Evolutionary conservation across 2,113 vertebrate species (phyloP).

Genomic region (Psilopogon haemacephalus): DNA sequence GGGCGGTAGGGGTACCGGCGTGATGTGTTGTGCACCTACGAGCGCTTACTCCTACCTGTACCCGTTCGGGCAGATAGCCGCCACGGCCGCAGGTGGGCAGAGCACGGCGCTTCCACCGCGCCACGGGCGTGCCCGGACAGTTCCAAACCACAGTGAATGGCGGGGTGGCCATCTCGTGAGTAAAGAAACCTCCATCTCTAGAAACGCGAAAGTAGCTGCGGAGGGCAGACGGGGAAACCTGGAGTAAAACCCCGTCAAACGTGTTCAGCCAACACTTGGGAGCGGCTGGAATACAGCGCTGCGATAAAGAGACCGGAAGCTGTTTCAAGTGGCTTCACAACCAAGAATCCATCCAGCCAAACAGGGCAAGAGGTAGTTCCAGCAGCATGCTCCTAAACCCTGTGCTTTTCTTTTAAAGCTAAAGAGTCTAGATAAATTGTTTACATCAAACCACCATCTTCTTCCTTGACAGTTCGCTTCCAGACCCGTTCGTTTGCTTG

Average conservation of each 20-base stretch:
- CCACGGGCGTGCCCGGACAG: background rate
- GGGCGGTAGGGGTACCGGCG: background rate
- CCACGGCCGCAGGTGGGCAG: background rate
- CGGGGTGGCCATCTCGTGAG: rapidly evolving
- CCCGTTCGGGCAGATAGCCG: background rate
- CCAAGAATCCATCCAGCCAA: too few species aligned
- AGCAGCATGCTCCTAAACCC: background rate
- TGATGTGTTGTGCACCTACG: too few species aligned
- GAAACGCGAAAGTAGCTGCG: rapidly evolving
- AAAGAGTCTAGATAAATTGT: background rate
- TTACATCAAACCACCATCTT: background rate
- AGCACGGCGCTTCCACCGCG: background rate
- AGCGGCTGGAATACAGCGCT: rapidly evolving
- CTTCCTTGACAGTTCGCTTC: background rate
- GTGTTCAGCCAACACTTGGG: rapidly evolving
- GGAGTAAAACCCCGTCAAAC: rapidly evolving
- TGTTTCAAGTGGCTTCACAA: rapidly evolving
- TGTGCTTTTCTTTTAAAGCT: background rate
- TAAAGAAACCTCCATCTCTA: rapidly evolving
- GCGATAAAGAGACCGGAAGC: rapidly evolving
- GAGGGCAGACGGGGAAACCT: rapidly evolving
- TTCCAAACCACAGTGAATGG: rapidly evolving
- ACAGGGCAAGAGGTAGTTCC: rapidly evolving
- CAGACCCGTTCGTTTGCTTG: background rate
- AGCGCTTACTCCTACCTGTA: background rate